Percentiles rank a stretch among this genome's conserved stretches.
Conservation (phyloP, 2,888 invertebrate species). For the Phlogophora meticulosa region DNA sequence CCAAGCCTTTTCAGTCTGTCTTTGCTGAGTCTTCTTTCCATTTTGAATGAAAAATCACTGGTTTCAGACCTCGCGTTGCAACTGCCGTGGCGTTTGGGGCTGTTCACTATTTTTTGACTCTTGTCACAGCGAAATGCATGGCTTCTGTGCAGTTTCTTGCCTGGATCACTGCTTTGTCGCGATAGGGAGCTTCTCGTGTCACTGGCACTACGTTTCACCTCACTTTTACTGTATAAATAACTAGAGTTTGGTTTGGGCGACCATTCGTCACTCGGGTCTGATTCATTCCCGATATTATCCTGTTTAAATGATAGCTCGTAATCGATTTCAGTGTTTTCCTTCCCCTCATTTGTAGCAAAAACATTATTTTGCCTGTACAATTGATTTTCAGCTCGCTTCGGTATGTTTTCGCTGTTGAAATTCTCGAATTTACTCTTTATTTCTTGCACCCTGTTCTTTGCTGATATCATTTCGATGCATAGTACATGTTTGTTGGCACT, state of each 20-base stretch:
- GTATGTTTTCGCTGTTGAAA: slow-evolving; percentile 80
- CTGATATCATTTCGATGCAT: slow-evolving; percentile 85
- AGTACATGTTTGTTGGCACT: slow-evolving; percentile 77
- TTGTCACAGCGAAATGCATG: slow-evolving; percentile 91
- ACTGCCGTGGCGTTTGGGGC: slow-evolving; percentile 82
- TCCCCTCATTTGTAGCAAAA: slow-evolving; percentile 47
- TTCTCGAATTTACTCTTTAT: slow-evolving; percentile 93
- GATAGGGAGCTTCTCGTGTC: slow-evolving; percentile 81
- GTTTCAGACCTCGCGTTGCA: slow-evolving; percentile 85
- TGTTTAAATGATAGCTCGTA: slow-evolving; percentile 64
- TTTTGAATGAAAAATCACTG: slow-evolving; percentile 80
- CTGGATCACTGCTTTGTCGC: slow-evolving; percentile 88
- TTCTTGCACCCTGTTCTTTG: slow-evolving; percentile 91
- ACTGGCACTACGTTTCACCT: slow-evolving; percentile 76
- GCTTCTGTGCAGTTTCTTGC: slow-evolving; percentile 91
- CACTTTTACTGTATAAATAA: slow-evolving; percentile 82
- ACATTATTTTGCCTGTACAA: slow-evolving; percentile 66
- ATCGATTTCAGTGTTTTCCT: slow-evolving; percentile 62
- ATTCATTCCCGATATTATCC: slow-evolving; percentile 63
- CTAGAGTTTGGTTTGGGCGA: slow-evolving; percentile 80
- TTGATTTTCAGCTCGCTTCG: slow-evolving; percentile 54
- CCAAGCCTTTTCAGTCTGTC: slow-evolving; percentile 84
- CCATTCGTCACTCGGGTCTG: slow-evolving; percentile 70
- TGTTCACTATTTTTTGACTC: slow-evolving; percentile 78
- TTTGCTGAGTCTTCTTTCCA: slow-evolving; percentile 83